Evolutionary conservation across 2,113 vertebrate genomes (phyloP), one percentile per base, ranked within the genome.

Genomic region (Pipa parva): DNA sequence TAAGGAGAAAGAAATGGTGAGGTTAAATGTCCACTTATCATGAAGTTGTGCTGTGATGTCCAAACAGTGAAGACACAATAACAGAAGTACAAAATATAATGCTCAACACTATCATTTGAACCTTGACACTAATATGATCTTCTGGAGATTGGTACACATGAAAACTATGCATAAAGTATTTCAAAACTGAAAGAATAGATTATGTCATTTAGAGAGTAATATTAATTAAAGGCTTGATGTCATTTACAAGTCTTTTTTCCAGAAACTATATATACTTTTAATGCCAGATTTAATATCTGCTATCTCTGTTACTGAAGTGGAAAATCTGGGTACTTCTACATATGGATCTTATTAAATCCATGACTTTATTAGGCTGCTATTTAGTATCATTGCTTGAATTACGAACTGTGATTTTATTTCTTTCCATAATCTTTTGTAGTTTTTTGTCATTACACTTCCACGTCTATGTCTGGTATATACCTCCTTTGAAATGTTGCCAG

Each of bases 371-470:
- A 79, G 73, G 54, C 76, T 78, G 71, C 77, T 77, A 82, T 85
- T 87, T 85, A 83, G 79, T 81, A 81, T 87, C 80, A 88, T 84
- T 76, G 73, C 81, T 84, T 78, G 80, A 89, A 85, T 88, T 88
- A 88, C 63, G 72, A 88, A 85, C 86, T 87, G 86, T 81, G 82
- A 85, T 80, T 90, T 88, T 89, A 86, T 86, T 85, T 81, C 75
- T 78, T 87, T 83, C 54, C 79, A 84, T 87, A 87, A 88, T 89
- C 86, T 88, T 42, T 81, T 87, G 79, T 85, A 85, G 81, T 83
- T 77, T n/a, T 45, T 87, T 85, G 83, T 82, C 76, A 77, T 86
- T 85, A 80, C 72, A 84, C 85, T 86, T 86, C 87, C 83, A 79
- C 84, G 84, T 84, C 87, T 84, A 79, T 81, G 85, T 85, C 85